Evolutionary conservation across 2,113 vertebrate species (phyloP).

Genomic region (Neolamprologus cancellatus): DNA sequence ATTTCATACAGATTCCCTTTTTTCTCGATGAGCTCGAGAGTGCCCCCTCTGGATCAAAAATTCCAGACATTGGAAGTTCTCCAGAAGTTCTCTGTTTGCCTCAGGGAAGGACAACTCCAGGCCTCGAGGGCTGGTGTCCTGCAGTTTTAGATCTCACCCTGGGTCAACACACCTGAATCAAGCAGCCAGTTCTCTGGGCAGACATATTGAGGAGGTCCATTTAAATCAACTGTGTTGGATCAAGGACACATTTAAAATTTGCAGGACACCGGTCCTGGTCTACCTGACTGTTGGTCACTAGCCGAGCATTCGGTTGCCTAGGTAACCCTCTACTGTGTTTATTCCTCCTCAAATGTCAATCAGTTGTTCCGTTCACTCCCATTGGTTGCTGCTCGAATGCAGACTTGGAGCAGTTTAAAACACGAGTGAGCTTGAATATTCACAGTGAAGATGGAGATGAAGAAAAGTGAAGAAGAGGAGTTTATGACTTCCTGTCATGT

Average conservation of each 20-base stretch:
- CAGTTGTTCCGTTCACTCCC: neutral
- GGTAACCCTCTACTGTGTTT: neutral
- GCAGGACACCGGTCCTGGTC: neutral
- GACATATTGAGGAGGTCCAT: neutral
- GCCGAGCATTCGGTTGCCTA: neutral
- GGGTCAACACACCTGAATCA: neutral
- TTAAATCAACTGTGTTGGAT: neutral
- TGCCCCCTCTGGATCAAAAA: neutral
- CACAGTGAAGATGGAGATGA: slow-evolving; percentile 88
- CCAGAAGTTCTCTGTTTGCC: neutral
- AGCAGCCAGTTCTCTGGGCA: neutral
- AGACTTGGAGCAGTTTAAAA: slow-evolving; percentile 5
- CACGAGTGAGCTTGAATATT: slow-evolving; percentile 82
- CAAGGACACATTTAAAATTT: neutral
- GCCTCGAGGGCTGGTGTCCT: neutral
- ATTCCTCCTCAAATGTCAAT: neutral
- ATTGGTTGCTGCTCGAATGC: neutral
- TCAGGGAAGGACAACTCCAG: neutral
- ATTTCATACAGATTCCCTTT: neutral
- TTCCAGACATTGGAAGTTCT: neutral
- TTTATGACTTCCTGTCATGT: slow-evolving; percentile 99
- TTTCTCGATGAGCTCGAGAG: neutral
- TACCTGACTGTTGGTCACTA: neutral
- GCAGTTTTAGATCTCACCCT: neutral
- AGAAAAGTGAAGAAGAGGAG: slow-evolving; percentile 16